Conservation (phyloP, 2,888 invertebrate genomes). For the Pinctada fucata region DNA sequence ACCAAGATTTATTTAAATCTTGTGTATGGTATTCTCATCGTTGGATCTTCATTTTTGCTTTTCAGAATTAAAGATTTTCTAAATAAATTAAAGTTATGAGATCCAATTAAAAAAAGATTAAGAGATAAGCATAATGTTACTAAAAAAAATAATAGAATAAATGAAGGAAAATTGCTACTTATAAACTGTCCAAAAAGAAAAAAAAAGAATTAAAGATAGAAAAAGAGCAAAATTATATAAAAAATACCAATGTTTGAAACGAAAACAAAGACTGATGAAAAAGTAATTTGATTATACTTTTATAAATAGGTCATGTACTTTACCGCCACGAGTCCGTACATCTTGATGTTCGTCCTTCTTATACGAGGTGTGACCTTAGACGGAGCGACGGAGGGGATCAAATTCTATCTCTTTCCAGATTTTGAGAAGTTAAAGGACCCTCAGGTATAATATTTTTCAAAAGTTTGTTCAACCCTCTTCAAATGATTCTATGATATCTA, state of each 20-base stretch:
- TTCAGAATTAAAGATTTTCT: neutral
- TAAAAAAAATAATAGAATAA: too few relatives aligned
- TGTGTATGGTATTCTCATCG: constrained; percentile 9
- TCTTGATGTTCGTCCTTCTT: constrained; percentile 72
- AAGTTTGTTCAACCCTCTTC: too few relatives aligned
- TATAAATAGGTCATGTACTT: constrained; percentile 74
- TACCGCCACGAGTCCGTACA: constrained; percentile 73
- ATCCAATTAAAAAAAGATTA: too few relatives aligned
- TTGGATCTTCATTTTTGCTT: constrained; percentile 16
- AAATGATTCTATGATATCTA: too few relatives aligned
- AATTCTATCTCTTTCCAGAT: constrained; percentile 72
- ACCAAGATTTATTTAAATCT: constrained; percentile 12
- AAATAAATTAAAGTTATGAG: too few relatives aligned
- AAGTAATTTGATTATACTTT: neutral
- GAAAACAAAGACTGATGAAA: too few relatives aligned
- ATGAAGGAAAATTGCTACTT: too few relatives aligned
- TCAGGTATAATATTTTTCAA: constrained; percentile 53
- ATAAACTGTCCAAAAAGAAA: too few relatives aligned
- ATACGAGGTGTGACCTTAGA: constrained; percentile 73
- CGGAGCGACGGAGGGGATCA: constrained; percentile 69
- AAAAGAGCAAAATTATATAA: too few relatives aligned
- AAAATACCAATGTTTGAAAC: too few relatives aligned
- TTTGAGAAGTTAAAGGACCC: constrained; percentile 62
- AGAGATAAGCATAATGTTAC: too few relatives aligned
- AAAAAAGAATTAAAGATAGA: too few relatives aligned